Base-by-base conservation (phyloP, 2,113 vertebrate genomes). In the Macrotus californicus region DNA sequence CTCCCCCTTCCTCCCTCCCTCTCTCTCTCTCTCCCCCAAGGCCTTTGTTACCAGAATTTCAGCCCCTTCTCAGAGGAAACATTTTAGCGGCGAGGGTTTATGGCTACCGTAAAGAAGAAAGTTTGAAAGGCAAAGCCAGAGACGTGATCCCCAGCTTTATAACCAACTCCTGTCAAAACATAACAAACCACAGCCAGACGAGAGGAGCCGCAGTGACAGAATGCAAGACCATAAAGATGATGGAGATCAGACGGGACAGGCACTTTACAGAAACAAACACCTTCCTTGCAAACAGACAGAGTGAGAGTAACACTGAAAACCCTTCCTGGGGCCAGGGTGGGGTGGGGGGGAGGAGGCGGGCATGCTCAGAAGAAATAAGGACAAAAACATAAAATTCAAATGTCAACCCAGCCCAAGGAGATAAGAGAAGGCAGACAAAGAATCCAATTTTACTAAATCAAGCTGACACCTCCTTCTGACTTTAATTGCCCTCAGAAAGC, bases 321-420 rank as follows among this genome's bases (percentile, higher is more conserved):
- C 83, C 86, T 96, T 97, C 93, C 87, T 79, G 31, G 84, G 56
- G 8, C n/a, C n/a, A n/a, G 7, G 1, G 56, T 21, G 54, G 56
- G 56, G 22, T 24, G 56, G 56, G 54, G 22, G 22, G 56, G 56
- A 22, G 54, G 22, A 9, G 56, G 56, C 56, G 22, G 56, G 24
- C 56, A 13, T 93, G 34, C 2, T 97, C 73, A 41, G 88, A 97
- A 98, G 91, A 98, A 97, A 98, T 98, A 98, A 98, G 97, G 93
- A 96, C 97, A 98, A 96, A 98, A 97, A 88, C 93, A 98, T 98
- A 98, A 98, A 98, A 98, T 98, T 98, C 96, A 98, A 98, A 98
- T 98, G 98, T 98, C 98, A 98, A 94, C 67, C 95, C 80, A 97
- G 85, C 95, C 95, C 97, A 98, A 98, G 97, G 95, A 94, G 97